Percentiles rank a stretch among this genome's conserved stretches.
phyloP scores from a whole-genome alignment of 2,888 invertebrate genomes.

The Drosophila leonis region DNA sequence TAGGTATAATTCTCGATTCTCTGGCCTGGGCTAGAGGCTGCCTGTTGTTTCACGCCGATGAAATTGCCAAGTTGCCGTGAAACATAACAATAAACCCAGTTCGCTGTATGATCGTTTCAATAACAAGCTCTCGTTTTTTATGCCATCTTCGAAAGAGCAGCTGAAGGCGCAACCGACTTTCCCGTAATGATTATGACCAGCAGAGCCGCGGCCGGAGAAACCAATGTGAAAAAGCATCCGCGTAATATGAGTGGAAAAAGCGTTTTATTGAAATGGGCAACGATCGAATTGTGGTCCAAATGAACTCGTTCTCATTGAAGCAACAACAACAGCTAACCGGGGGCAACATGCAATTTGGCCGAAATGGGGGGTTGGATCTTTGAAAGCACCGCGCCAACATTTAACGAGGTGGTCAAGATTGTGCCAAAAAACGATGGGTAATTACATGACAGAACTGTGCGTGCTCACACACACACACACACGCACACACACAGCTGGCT shows the following conservation, averaged over 20 bases:
- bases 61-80: constrained; percentile 49
- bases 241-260: constrained; percentile 46
- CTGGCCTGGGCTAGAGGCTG: neutral
- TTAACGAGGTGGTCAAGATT: constrained; percentile 78
- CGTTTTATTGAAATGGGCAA: constrained; percentile 73
- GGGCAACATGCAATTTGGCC: constrained; percentile 58
- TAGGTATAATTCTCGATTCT: neutral
- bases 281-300: constrained; percentile 73
- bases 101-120: constrained; percentile 56
- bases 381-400: constrained; percentile 64
- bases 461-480: constrained; percentile 33
- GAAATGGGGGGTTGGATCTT: constrained; percentile 29
- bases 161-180: constrained; percentile 55
- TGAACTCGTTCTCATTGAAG: constrained; percentile 68
- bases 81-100: constrained; percentile 73
- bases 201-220: constrained; percentile 10
- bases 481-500: constrained; percentile 14
- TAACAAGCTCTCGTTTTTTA: constrained; percentile 59
- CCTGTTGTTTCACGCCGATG: constrained; percentile 13
- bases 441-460: constrained; percentile 63
- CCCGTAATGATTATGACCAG: constrained; percentile 71
- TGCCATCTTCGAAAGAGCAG: constrained; percentile 10
- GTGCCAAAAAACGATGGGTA: constrained; percentile 75
- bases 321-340: constrained; percentile 1
- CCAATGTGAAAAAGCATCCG: constrained; percentile 41